Percentiles rank a stretch among this genome's conserved stretches.
Conservation (phyloP, 2,113 vertebrate genomes). For the Sphaerodactylus townsendi region DNA sequence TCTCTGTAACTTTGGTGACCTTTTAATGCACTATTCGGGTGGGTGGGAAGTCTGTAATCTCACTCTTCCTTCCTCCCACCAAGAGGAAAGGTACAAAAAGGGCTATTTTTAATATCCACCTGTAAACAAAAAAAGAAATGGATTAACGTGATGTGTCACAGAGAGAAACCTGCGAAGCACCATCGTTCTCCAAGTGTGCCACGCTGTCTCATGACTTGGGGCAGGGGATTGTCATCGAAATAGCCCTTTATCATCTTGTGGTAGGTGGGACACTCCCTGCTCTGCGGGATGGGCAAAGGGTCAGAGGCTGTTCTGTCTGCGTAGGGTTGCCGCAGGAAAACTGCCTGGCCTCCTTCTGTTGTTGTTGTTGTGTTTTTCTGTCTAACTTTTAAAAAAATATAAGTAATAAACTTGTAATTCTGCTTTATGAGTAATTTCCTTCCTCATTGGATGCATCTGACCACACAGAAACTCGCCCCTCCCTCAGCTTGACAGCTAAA, state of each 20-base stretch:
- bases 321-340: rapidly evolving
- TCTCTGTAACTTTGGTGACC: neutral
- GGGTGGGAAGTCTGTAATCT: neutral
- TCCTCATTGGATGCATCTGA: no score
- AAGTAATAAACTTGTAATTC: constrained; percentile 19
- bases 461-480: neutral
- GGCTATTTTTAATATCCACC: neutral
- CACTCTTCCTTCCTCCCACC: neutral
- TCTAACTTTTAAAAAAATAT: neutral
- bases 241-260: neutral
- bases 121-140: neutral
- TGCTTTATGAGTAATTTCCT: neutral
- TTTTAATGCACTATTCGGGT: neutral
- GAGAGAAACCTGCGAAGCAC: neutral
- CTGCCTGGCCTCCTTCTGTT: neutral
- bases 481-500: no score
- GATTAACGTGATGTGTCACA: neutral
- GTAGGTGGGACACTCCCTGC: neutral
- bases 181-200: neutral
- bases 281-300: neutral
- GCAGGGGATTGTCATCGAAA: neutral
- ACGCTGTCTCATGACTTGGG: neutral
- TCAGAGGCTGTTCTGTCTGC: neutral
- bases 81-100: neutral
- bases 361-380: neutral